Base-by-base conservation (phyloP, 2,797 vertebrate species). In the Melanotaenia parkinsoni region DNA sequence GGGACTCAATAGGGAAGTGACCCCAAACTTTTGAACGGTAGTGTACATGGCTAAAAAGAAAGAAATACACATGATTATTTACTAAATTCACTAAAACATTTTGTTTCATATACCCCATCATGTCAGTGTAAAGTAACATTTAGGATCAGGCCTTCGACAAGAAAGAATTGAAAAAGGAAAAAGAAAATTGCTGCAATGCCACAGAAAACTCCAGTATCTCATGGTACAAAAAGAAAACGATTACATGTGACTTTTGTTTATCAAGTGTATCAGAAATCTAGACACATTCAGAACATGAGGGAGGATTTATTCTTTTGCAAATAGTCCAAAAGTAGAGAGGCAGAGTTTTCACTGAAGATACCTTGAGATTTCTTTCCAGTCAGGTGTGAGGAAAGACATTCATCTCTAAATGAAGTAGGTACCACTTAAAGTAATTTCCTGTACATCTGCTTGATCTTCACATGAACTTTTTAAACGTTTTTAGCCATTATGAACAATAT, bases 361-460 rank as follows among this genome's bases (percentile, higher is more conserved):
- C 47, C 6, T 22, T 50, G 10, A 50, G 5, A 9, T 10, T 20
- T 20, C 5, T n/a, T 2, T 47, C 7, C 13, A 47, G 45, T 38
- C 61, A 65, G 28, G 22, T 59, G 43, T 45, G n/a, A 70, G 51
- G 4, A 2, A 70, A 63, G 20, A 45, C 35, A 63, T 74, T 63
- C 70, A 63, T 43, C 53, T 54, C 3, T 60, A 24, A 64, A 63
- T 56, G 37, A 35, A 72, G 12, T 26, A 72, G 14, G 22, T 40
- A 2, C n/a, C 33, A 35, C 33, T 33, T 33, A 37, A 8, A 37
- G 7, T 8, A 8, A 37, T 37, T 22, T 16, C 8, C 20, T 50
- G 47, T 9, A 50, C n/a, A n/a, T 50, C 8, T 8, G n/a, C 14
- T 26, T 26, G 26, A 37, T 37, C 10, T 5, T 47, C 45, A 16